These are phyloP conservation scores for Notiomystis cincta DNA, from an alignment of 2,113 vertebrate genomes.

Conservation along the genomic window DNA sequence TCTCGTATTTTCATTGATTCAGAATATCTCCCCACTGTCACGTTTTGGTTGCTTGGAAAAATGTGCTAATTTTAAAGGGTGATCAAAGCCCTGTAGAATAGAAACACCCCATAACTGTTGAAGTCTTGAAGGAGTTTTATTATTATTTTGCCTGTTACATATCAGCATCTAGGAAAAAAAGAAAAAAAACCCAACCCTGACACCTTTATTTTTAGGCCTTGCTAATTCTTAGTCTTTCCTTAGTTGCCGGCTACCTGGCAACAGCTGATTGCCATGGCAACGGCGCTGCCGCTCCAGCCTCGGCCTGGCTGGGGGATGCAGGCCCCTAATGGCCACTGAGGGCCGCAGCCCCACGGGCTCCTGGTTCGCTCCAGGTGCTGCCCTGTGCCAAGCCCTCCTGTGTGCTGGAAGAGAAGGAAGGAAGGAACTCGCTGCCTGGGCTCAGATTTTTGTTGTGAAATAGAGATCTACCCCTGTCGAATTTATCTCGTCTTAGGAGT, in stretches of 20 bases:
- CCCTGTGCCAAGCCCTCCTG: not conserved
- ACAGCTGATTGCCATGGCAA: conserved; percentile 79
- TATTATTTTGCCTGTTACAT: conserved; percentile 59
- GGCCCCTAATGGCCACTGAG: not conserved
- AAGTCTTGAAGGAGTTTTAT: not conserved
- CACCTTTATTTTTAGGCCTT: conserved; percentile 82
- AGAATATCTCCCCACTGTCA: not conserved
- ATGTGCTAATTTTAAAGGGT: not conserved
- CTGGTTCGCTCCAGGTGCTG: not conserved
- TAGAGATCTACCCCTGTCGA: rapidly evolving
- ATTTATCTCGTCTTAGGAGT: not conserved
- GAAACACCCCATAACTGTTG: not conserved
- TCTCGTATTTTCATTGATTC: not conserved
- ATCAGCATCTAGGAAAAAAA: conserved; percentile 44
- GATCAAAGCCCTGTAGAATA: not conserved
- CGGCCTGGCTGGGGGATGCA: conserved; percentile 30
- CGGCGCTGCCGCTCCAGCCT: conserved; percentile 61
- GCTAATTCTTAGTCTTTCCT: conserved; percentile 74
- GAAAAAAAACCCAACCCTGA: not conserved
- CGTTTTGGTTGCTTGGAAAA: not conserved
- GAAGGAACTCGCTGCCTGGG: not conserved
- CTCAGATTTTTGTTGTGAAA: not conserved
- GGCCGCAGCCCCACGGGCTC: not conserved
- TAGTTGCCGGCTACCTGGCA: conserved; percentile 77
- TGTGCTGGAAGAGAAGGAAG: not conserved